Base-by-base conservation (phyloP, 2,888 invertebrate genomes). In the Dicyrtoma fusca region DNA sequence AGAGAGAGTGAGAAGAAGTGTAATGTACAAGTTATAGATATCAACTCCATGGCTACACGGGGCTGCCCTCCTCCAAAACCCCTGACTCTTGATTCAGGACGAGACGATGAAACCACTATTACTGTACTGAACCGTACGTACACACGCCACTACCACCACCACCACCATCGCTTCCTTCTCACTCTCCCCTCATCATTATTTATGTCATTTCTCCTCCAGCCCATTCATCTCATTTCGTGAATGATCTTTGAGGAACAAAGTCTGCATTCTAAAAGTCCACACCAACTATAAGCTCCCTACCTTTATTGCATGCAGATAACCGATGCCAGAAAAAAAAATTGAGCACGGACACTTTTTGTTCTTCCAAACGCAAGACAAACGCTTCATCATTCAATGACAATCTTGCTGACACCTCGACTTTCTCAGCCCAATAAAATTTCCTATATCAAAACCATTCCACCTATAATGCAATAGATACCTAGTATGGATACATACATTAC, bases 111-210 rank as follows among this genome's bases (percentile, higher is more conserved):
- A 34, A 34, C 34, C 8, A 34, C 34, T 34, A 34, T 34, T 34
- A 34, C 34, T 34, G 34, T 34, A 34, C 4, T 34, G 34, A 34
- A 34, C 4, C 34, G 34, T 34, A 8, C n/a, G n/a, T 8, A 34
- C 34, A 34, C 34, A 34, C 34, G n/a, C n/a, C n/a, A n/a, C n/a
- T 10, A 57, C 26, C 57, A 53, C 57, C 26, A 57, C 11, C 14
- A 26, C 57, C 14, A 44, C 47, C 45, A 19, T 21, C 47, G 23
- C 53, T 61, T 45, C 13, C 49, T 55, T n/a, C 47, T 61, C 23
- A 65, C 61, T 62, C 63, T 69, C 69, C 63, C 73, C 73, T 73
- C 73, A 73, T 73, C 74, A 73, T 73, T 72, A 72, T 73, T 73
- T 72, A 73, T 73, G 65, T 71, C 73, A 69, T 49, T 64, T 53